phyloP scores from a whole-genome alignment of 2,888 invertebrate species.

The Elaeidobius kamerunicus region DNA sequence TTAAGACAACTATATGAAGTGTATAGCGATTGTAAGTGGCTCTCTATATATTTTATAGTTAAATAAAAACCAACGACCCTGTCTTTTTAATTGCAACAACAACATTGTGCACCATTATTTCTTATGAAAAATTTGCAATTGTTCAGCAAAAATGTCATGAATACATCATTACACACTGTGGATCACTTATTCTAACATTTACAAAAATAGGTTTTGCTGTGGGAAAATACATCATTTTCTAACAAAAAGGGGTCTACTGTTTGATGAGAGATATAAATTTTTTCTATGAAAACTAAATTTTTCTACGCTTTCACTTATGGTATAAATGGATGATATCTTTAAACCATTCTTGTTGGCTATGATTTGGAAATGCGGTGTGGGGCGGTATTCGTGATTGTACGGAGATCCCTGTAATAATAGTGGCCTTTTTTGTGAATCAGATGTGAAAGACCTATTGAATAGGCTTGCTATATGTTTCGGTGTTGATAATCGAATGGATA shows the following conservation, averaged over 20 bases:
- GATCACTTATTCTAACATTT: conserved; percentile 37
- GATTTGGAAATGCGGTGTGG: conserved; percentile 35
- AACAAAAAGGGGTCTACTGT: conserved; percentile 51
- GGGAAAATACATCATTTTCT: conserved; percentile 44
- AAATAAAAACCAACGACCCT: too few relatives aligned
- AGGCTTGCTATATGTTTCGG: conserved; percentile 48
- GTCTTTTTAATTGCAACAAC: too few relatives aligned
- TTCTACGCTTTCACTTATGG: conserved; percentile 49
- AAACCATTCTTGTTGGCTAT: conserved; percentile 50
- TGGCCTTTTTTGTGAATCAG: conserved; percentile 51
- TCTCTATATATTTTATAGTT: too few relatives aligned
- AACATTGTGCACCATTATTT: too few relatives aligned
- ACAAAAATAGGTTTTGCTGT: conserved; percentile 41
- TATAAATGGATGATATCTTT: conserved; percentile 54
- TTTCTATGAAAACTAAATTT: conserved; percentile 47
- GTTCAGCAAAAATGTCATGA: not conserved
- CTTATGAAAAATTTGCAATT: too few relatives aligned
- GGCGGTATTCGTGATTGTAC: conserved; percentile 33
- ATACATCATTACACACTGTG: not conserved
- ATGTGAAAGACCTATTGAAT: conserved; percentile 47
- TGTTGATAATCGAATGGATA: conserved; percentile 49
- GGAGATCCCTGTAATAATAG: conserved; percentile 43
- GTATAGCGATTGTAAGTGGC: too few relatives aligned
- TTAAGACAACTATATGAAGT: too few relatives aligned
- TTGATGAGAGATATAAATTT: conserved; percentile 49